A percentile compares a stretch with the other conserved stretches of the same genome.
These are phyloP conservation scores for Panagrolaimus sp. DNA, from an alignment of 1,140 invertebrate genomes.

Conservation along the genomic window DNA sequence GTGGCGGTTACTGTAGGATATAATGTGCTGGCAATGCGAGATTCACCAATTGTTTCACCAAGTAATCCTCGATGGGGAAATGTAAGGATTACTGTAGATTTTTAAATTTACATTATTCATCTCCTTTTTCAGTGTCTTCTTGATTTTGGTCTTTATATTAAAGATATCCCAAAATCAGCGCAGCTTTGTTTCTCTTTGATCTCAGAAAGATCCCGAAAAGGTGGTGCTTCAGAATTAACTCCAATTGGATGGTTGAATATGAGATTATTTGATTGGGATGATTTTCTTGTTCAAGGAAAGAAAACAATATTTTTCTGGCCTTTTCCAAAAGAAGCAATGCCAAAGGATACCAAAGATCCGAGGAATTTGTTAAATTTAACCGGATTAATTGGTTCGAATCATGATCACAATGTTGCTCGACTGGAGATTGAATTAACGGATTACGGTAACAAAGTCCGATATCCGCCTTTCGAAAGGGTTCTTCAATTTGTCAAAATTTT, in stretches of 20 bases:
- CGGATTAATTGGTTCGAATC: background rate
- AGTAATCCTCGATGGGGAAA: conserved; percentile 41
- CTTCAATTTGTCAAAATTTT: conserved; percentile 4
- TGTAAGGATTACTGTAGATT: too few relatives aligned
- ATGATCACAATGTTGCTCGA: conserved; percentile 22
- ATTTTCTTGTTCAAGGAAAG: conserved; percentile 75
- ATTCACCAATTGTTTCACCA: conserved; percentile 40
- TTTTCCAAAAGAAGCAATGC: conserved; percentile 20
- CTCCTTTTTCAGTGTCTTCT: conserved; percentile 30
- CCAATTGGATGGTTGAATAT: conserved; percentile 88
- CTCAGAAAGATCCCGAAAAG: conserved; percentile 23
- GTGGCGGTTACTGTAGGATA: conserved; percentile 40
- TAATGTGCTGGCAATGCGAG: conserved; percentile 42
- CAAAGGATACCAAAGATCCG: background rate
- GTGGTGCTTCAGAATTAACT: conserved; percentile 64
- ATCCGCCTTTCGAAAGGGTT: conserved; percentile 13
- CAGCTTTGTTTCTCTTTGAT: conserved; percentile 46
- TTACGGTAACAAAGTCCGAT: conserved; percentile 10
- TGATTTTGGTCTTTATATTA: conserved; percentile 49
- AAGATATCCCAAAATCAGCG: conserved; percentile 53
- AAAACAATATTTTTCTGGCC: conserved; percentile 73
- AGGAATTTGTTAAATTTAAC: background rate
- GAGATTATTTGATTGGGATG: conserved; percentile 85
- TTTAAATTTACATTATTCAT: too few relatives aligned
- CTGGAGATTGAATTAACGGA: conserved; percentile 36